phyloP scores from a whole-genome alignment of 2,888 invertebrate species.

The Muschampia plurimacula region DNA sequence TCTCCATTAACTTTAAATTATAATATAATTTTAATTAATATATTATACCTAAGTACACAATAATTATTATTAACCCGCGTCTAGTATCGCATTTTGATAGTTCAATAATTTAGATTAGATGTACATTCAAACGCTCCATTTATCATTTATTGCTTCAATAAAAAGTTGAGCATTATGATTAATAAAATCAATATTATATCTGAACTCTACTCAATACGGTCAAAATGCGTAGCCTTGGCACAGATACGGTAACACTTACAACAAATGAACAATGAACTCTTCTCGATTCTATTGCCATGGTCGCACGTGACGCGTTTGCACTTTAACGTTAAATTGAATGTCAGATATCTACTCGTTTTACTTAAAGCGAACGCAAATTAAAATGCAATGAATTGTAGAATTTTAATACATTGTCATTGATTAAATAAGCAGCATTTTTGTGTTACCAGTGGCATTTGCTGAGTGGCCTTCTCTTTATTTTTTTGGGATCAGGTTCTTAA shows the following conservation, averaged over 20 bases:
- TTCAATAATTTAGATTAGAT: background rate
- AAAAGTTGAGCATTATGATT: too few species aligned
- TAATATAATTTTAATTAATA: too few species aligned
- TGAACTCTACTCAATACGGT: too few species aligned
- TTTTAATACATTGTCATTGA: background rate
- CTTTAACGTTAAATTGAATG: conserved; percentile 27
- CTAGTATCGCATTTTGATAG: too few species aligned
- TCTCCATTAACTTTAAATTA: too few species aligned
- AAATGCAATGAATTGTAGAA: background rate
- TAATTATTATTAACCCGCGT: too few species aligned
- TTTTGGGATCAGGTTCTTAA: too few species aligned
- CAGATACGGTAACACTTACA: conserved; percentile 27
- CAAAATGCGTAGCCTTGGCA: conserved; percentile 41
- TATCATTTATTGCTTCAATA: too few species aligned
- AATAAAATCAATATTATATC: too few species aligned
- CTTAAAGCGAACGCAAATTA: background rate
- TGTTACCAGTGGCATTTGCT: background rate
- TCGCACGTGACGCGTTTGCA: conserved; percentile 23
- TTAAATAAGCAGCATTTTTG: background rate
- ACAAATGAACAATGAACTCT: conserved; percentile 33
- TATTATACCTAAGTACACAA: too few species aligned
- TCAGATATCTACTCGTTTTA: conserved; percentile 14
- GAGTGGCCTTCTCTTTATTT: too few species aligned
- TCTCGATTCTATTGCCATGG: conserved; percentile 32
- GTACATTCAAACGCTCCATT: background rate